Evolutionary conservation across 2,888 invertebrate species (phyloP), one percentile per base, ranked within the genome.

Genomic region (Maniola hyperantus): DNA sequence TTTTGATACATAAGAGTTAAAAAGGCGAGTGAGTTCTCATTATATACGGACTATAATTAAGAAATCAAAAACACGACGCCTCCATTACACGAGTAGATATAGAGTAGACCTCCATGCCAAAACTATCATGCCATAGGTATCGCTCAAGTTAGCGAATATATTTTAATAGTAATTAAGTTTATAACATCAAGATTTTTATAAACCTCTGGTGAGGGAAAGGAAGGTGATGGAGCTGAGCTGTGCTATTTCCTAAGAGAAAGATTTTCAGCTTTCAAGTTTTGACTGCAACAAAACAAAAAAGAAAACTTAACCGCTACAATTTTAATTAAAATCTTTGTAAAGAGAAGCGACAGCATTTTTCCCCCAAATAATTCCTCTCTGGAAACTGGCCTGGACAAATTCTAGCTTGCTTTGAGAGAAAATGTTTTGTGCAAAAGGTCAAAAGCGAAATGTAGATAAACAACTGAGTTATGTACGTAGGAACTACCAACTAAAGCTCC

Each of bases 401-500:
- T 33, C 44, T 11, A 5, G 26, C 34, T 36, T 63, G 50, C 15
- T 60, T 42, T 63, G 39, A 58, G 50, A 63, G 58, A 61, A 65
- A 59, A 36, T 44, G 54, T 65, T 63, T 59, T 59, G 59, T 54
- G 42, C 26, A 42, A 50, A 54, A 66, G 59, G 54, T 62, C 48
- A 50, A 61, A 60, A 26, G 60, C 5, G 20, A 55, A 55, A 55
- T 18, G 26, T 58, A 50, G 15, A 54, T 26, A 50, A n/a, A 18
- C 39, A 42, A n/a, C n/a, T 54, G 39, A 61, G 15, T 61, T 50
- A 10, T 36, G 34, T 33, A 7, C 1, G 11, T 33, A 13, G 15
- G 50, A 36, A 50, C 50, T 61, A 13, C 13, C 20, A n/a, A 48
- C 10, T 39, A 2, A 39, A 39, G 4, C 10, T 39, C 10, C 39